Percentiles rank a stretch among this genome's conserved stretches.
phyloP scores from a whole-genome alignment of 2,797 vertebrate species.

The Moxostoma hubbsi region DNA sequence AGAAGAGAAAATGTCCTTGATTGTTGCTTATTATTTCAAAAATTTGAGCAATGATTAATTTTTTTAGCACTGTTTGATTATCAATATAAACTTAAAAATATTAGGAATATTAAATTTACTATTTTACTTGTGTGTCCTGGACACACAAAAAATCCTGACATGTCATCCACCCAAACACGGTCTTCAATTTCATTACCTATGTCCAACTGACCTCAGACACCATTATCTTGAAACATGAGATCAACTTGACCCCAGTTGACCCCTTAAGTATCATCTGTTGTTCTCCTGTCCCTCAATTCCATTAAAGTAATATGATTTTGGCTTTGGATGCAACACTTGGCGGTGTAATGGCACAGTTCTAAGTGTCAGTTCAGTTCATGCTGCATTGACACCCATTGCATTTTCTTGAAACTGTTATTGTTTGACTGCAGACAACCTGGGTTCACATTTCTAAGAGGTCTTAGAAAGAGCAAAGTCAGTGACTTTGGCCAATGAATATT shows the following conservation, averaged over 20 bases:
- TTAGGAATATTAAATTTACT: too few species aligned
- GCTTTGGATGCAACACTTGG: not conserved
- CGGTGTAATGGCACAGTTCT: slow-evolving; percentile 39
- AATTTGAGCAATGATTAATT: too few species aligned
- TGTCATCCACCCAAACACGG: not conserved
- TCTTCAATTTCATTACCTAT: not conserved
- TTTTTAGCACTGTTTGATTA: too few species aligned
- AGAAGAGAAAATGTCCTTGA: too few species aligned
- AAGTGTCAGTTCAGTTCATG: not conserved
- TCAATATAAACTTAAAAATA: too few species aligned
- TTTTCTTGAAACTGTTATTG: slow-evolving; percentile 15
- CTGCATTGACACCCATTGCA: slow-evolving; percentile 27
- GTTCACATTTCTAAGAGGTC: slow-evolving; percentile 53
- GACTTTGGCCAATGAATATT: too few species aligned
- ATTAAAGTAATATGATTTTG: slow-evolving; percentile 37
- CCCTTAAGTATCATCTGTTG: slow-evolving; percentile 31
- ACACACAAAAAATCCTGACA: not conserved
- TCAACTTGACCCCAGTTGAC: slow-evolving; percentile 33
- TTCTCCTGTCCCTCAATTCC: slow-evolving; percentile 8
- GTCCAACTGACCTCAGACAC: not conserved
- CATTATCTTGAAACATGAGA: slow-evolving; percentile 31
- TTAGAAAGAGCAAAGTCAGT: too few species aligned
- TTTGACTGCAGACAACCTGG: slow-evolving; percentile 36
- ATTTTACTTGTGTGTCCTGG: not conserved
- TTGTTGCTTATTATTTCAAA: too few species aligned